Percentiles rank a stretch among this genome's conserved stretches.
Conservation (phyloP, 1,140 invertebrate species). For the Oncopodura yosiiana region DNA sequence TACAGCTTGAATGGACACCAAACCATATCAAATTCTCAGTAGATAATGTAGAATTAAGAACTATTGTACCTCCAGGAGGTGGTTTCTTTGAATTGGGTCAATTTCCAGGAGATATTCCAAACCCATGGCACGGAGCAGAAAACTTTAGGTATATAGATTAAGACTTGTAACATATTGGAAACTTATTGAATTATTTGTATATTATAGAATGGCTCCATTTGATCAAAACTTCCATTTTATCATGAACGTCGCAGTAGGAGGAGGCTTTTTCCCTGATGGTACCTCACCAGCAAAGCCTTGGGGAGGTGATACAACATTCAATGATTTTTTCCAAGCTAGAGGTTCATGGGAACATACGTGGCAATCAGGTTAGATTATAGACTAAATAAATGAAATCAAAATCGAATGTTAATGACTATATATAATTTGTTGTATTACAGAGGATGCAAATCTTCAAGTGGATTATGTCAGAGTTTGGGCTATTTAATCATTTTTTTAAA, state of each 20-base stretch:
- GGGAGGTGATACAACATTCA: slow-evolving; percentile 1
- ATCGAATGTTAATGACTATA: too few species aligned
- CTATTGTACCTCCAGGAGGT: background rate
- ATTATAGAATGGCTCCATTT: slow-evolving; percentile 53
- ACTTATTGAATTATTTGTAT: slow-evolving; percentile 37
- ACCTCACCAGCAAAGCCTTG: slow-evolving; percentile 10
- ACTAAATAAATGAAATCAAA: too few species aligned
- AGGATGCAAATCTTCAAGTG: too few species aligned
- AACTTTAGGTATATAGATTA: too few species aligned
- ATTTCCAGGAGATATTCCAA: slow-evolving; percentile 37
- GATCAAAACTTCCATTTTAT: slow-evolving; percentile 47
- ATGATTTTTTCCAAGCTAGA: too few species aligned
- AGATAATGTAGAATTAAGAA: slow-evolving; percentile 21
- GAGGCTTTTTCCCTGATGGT: slow-evolving; percentile 15
- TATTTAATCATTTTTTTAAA: too few species aligned
- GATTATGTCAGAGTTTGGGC: too few species aligned
- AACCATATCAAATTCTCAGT: slow-evolving; percentile 26
- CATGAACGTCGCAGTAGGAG: slow-evolving; percentile 25
- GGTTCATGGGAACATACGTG: too few species aligned
- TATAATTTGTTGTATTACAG: too few species aligned
- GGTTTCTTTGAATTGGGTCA: slow-evolving; percentile 16
- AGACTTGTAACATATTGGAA: slow-evolving; percentile 38
- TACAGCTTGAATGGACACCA: slow-evolving; percentile 24
- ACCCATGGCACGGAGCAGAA: slow-evolving; percentile 38
- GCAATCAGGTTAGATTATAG: too few species aligned